Evolutionary conservation across 2,888 invertebrate genomes (phyloP).

Genomic region (Melieria picta): DNA sequence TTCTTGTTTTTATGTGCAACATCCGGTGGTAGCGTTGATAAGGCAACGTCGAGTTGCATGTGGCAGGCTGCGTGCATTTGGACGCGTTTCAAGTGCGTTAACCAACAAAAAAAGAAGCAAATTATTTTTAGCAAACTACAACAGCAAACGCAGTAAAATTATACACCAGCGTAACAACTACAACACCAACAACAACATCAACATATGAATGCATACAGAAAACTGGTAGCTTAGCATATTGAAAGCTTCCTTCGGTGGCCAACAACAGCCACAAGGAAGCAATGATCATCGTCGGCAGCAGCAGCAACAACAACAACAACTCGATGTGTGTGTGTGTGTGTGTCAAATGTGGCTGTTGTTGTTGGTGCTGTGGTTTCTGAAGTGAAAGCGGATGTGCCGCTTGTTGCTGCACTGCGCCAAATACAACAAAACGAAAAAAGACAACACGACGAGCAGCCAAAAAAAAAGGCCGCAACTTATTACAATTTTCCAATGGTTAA

Average conservation of each 20-base stretch:
- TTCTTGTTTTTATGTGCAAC: background rate
- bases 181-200: constrained; percentile 1
- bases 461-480: too few relatives aligned
- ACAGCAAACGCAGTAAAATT: background rate
- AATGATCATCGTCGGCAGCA: background rate
- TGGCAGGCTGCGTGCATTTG: background rate
- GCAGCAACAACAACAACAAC: background rate
- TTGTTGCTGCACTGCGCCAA: too few relatives aligned
- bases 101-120: background rate
- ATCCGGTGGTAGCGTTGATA: background rate
- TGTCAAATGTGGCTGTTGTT: too few relatives aligned
- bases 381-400: too few relatives aligned
- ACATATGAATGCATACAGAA: background rate
- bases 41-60: background rate
- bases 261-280: background rate
- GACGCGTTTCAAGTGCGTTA: background rate
- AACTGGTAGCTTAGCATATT: background rate
- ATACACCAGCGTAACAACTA: background rate
- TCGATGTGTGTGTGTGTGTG: too few relatives aligned
- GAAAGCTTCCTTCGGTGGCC: background rate
- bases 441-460: too few relatives aligned
- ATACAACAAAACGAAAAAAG: too few relatives aligned
- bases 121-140: constrained; percentile 5
- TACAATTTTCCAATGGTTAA: too few relatives aligned
- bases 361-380: too few relatives aligned